Evolutionary conservation across 1,140 invertebrate genomes (phyloP), one percentile per base, ranked within the genome.

Genomic region (Zaprionus africanus): DNA sequence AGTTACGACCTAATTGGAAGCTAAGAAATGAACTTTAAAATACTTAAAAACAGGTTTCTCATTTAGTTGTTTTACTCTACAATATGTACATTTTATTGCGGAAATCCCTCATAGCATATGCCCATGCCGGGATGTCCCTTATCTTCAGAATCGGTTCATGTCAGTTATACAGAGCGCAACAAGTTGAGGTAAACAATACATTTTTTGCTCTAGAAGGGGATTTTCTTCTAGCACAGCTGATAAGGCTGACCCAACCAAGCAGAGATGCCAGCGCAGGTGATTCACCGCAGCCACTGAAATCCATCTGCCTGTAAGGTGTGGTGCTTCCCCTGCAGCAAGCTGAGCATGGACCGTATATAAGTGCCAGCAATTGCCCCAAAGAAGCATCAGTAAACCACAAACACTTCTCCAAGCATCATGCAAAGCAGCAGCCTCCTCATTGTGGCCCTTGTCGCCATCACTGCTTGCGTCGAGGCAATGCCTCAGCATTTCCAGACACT

Each of bases 361-460:
- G 57, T 24, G 24, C 24, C 13, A 26, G 56, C 22, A 24, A 22
- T 38, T 24, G 12, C 28, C 41, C 17, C 19, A 24, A 51, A 38
- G 17, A 12, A 5, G 6, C 68, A 86, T 71, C 82, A 86, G 69
- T 71, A 49, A 9, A 7, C 22, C 15, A 38, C 62, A 36, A 4
- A 67, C 31, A 7, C n/a, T 26, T 9, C 57, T 53, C 34, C 63
- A 51, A 34, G 11, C 54, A 76, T 15, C 49, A 87, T 87, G 83
- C 83, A 87, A 36, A 88, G 51, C 49, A 65, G 59, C 70, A 84
- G 59, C 76, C 66, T 76, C 61, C 15, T 82, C 36, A 71, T 92
- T 28, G 43, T 80, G 31, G 74, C 81, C 15, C 7, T 88, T 11
- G 74, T 84, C 19, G 70, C 85, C 13, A 62, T 92, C 2, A 64